These are phyloP conservation scores for Drosophila falleni DNA, from an alignment of 2,888 invertebrate genomes.

Conservation along the genomic window DNA sequence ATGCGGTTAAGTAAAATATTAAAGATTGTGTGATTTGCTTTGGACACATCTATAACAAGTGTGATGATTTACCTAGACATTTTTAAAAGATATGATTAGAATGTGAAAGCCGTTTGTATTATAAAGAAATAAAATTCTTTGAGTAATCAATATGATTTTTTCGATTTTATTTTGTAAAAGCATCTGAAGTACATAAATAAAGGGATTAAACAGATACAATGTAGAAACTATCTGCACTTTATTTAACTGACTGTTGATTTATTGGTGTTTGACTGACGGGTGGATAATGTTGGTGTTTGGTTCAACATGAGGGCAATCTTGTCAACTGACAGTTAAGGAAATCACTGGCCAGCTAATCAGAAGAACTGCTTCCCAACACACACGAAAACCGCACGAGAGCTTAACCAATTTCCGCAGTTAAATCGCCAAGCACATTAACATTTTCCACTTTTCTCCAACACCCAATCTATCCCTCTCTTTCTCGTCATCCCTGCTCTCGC, in stretches of 20 bases:
- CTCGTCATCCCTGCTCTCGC: background rate
- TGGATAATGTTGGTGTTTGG: conserved; percentile 2
- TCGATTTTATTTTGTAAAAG: no score
- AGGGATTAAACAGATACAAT: background rate
- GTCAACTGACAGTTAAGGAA: conserved; percentile 37
- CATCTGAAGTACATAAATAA: background rate
- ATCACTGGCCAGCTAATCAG: conserved; percentile 57
- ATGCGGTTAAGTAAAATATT: no score
- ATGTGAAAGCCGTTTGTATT: no score
- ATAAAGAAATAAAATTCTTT: no score
- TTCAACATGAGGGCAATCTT: background rate
- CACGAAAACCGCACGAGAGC: conserved; percentile 42
- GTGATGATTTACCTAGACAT: no score
- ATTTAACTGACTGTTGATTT: background rate
- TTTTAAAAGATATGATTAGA: no score
- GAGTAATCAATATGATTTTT: no score
- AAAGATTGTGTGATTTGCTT: no score
- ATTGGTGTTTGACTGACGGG: background rate
- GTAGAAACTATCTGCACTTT: background rate
- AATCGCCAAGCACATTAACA: conserved; percentile 58
- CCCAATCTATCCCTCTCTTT: background rate
- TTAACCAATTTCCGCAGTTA: conserved; percentile 70
- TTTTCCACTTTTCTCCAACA: conserved; percentile 23
- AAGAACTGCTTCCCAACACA: conserved; percentile 9
- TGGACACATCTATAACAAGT: no score